Evolutionary conservation across 2,797 vertebrate species (phyloP).

Genomic region (Chaunax sp.): DNA sequence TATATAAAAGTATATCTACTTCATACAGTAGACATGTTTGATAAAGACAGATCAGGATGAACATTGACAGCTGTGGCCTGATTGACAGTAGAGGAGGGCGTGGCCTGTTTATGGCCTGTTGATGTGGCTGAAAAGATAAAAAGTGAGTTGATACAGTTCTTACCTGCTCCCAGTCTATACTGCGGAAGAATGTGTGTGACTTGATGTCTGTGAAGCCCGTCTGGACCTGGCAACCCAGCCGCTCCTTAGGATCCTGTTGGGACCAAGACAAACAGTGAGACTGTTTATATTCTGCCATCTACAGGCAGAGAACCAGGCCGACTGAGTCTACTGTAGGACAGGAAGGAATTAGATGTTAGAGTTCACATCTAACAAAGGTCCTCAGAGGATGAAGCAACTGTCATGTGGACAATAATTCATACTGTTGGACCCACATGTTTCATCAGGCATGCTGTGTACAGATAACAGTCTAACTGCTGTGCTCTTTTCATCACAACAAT

Average conservation of each 20-base stretch:
- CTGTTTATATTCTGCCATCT: too few relatives aligned
- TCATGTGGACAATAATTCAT: slow-evolving; percentile 1
- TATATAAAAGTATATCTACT: too few relatives aligned
- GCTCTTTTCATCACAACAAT: slow-evolving; percentile 32
- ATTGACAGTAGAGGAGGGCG: slow-evolving; percentile 46
- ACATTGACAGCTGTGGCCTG: slow-evolving; percentile 38
- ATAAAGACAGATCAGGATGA: slow-evolving; percentile 25
- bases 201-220: slow-evolving; percentile 97
- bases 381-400: not conserved
- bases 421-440: slow-evolving; percentile 7
- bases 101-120: too few relatives aligned
- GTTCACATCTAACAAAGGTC: not conserved
- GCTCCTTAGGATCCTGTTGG: slow-evolving; percentile 95
- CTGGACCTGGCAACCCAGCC: slow-evolving; percentile 95
- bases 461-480: not conserved
- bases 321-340: too few relatives aligned
- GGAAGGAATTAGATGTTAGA: too few relatives aligned
- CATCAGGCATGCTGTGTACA: slow-evolving; percentile 4
- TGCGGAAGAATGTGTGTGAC: slow-evolving; percentile 98
- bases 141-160: slow-evolving; percentile 37
- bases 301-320: slow-evolving; percentile 33
- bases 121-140: too few relatives aligned
- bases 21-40: slow-evolving; percentile 39
- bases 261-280: slow-evolving; percentile 54
- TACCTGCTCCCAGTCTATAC: slow-evolving; percentile 99